Evolutionary conservation across 2,797 vertebrate genomes (phyloP).

Genomic region (Xenentodon cancila): DNA sequence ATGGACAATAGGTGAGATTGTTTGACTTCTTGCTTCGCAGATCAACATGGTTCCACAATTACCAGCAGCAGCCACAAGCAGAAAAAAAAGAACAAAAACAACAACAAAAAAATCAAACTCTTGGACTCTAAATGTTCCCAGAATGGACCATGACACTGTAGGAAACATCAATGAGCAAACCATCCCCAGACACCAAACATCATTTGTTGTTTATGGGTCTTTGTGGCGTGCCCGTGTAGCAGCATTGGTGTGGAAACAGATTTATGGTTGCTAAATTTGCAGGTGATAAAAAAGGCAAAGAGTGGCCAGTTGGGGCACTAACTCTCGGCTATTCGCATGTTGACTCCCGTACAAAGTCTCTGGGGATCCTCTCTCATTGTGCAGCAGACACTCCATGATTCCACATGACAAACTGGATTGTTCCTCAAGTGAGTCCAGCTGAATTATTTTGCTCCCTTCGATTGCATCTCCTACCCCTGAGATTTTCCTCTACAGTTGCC

Average conservation of each 20-base stretch:
- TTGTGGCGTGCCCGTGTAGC: constrained; percentile 38
- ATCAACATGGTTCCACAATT: neutral
- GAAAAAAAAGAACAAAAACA: constrained; percentile 44
- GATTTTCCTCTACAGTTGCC: constrained; percentile 77
- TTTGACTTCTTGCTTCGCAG: constrained; percentile 18
- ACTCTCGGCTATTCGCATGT: constrained; percentile 75
- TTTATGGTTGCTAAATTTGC: constrained; percentile 78
- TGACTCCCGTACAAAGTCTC: constrained; percentile 65
- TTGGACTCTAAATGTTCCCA: constrained; percentile 62
- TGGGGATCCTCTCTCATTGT: constrained; percentile 72
- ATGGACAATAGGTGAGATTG: constrained; percentile 15
- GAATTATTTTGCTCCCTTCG: constrained; percentile 82
- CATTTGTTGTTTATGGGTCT: constrained; percentile 72
- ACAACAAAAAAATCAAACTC: constrained; percentile 55
- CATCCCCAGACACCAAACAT: constrained; percentile 67
- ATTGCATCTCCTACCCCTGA: constrained; percentile 77
- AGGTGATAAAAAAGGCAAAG: constrained; percentile 74
- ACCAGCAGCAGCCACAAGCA: constrained; percentile 35
- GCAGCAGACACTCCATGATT: constrained; percentile 73
- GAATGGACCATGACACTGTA: constrained; percentile 54
- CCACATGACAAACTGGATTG: constrained; percentile 81
- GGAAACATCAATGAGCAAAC: constrained; percentile 65
- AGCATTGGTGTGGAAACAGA: constrained; percentile 66
- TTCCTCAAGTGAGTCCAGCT: constrained; percentile 79
- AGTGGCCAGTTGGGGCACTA: constrained; percentile 68